These are phyloP conservation scores for Alfaro cultratus DNA, from an alignment of 2,797 vertebrate species.

Conservation along the genomic window DNA sequence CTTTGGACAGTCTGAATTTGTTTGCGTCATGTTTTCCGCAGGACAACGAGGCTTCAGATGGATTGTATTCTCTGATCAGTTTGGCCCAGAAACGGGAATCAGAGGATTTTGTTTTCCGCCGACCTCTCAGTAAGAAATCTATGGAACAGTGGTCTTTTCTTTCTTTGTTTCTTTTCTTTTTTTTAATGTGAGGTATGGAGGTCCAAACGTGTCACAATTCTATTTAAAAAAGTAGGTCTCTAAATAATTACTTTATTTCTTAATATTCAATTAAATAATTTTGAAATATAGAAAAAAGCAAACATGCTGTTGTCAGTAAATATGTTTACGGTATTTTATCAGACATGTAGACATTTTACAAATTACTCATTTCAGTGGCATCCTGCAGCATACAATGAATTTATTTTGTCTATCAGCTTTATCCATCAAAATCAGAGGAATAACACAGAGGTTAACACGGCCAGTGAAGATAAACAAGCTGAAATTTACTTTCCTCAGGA, in stretches of 20 bases:
- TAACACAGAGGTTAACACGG: neutral
- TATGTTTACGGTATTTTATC: neutral
- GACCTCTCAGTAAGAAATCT: conserved; percentile 88
- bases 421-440: neutral
- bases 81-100: conserved; percentile 86
- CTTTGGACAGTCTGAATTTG: conserved; percentile 10
- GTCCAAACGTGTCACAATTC: neutral
- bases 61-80: conserved; percentile 83
- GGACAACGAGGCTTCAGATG: conserved; percentile 82
- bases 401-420: neutral
- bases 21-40: conserved; percentile 39
- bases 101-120: conserved; percentile 84
- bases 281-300: neutral
- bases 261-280: neutral
- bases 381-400: neutral
- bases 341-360: neutral
- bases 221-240: neutral
- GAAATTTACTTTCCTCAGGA: neutral
- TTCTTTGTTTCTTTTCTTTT: neutral
- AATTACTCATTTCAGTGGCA: neutral
- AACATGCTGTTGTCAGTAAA: neutral
- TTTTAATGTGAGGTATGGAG: neutral
- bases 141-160: conserved; percentile 22
- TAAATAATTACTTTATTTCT: neutral
- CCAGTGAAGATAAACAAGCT: neutral